These are phyloP conservation scores for Colaptes auratus DNA, from an alignment of 2,113 vertebrate species.

Conservation along the genomic window DNA sequence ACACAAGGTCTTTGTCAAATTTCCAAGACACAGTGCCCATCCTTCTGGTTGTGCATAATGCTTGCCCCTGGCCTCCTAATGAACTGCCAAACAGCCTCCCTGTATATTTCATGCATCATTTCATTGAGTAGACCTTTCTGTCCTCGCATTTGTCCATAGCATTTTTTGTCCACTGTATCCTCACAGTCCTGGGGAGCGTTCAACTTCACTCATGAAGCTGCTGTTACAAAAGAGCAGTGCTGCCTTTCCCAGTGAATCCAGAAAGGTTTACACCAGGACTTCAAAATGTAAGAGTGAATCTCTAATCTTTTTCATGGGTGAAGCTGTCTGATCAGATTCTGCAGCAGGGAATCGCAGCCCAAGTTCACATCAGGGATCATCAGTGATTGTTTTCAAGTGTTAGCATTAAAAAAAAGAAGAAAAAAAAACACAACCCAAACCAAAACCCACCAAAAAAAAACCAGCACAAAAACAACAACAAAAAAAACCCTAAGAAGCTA, in stretches of 20 bases:
- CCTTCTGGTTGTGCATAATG: slow-evolving; percentile 35
- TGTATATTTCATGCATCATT: slow-evolving; percentile 24
- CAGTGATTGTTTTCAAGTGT: not conserved
- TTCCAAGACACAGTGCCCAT: slow-evolving; percentile 49
- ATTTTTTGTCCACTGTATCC: not conserved
- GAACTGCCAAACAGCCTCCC: slow-evolving; percentile 13
- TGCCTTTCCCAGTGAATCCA: not conserved
- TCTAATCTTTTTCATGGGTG: not conserved
- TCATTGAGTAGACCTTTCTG: not conserved
- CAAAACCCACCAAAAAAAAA: too few species aligned
- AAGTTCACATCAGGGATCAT: not conserved
- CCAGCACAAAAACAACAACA: too few species aligned
- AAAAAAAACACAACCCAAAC: too few species aligned
- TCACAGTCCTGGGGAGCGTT: not conserved
- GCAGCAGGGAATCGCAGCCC: not conserved
- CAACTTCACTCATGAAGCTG: not conserved
- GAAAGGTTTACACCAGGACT: not conserved
- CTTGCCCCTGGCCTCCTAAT: slow-evolving; percentile 29
- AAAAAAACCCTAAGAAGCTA: not conserved
- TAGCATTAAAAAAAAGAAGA: not conserved
- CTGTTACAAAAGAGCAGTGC: not conserved
- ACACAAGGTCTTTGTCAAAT: slow-evolving; percentile 53
- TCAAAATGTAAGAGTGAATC: not conserved
- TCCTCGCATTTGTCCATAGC: not conserved
- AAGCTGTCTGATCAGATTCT: not conserved